A percentile compares a stretch with the other conserved stretches of the same genome.
Evolutionary conservation across 92 coral and sea anemone genomes (phyloP).

Genomic region (Palythoa heliodiscus): DNA sequence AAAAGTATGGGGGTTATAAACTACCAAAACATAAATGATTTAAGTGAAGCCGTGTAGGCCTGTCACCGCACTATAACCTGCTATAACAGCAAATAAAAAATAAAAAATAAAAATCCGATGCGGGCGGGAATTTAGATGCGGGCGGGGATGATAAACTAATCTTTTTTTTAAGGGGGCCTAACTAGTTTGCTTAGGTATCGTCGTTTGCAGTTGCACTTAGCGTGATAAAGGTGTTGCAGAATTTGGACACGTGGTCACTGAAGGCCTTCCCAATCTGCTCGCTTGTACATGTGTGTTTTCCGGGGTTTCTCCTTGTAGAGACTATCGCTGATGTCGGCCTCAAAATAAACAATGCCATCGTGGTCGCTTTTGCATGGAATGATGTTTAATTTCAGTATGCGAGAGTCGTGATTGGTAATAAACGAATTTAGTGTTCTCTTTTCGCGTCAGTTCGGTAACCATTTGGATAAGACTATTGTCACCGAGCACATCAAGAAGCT

Average conservation of each 20-base stretch:
- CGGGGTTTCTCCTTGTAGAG: conserved; percentile 44
- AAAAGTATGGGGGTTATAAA: no score
- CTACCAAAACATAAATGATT: no score
- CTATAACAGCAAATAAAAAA: no score
- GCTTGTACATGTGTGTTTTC: conserved; percentile 21
- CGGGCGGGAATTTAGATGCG: no score
- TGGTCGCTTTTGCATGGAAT: conserved; percentile 55
- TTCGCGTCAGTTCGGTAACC: conserved; percentile 42
- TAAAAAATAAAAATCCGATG: no score
- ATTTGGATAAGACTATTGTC: conserved; percentile 31
- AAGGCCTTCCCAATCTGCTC: conserved; percentile 36
- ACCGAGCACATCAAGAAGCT: conserved; percentile 12
- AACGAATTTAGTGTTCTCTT: conserved; percentile 42
- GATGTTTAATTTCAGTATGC: conserved; percentile 34
- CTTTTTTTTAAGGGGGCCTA: no score
- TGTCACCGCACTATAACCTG: no score
- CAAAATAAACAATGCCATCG: conserved; percentile 43
- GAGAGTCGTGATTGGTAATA: conserved; percentile 51
- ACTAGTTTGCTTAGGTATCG: conserved; percentile 20
- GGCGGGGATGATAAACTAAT: no score
- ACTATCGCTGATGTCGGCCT: conserved; percentile 1
- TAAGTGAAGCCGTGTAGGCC: no score
- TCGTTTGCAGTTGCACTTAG: not conserved
- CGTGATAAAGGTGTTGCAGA: no score
- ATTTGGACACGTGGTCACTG: not conserved